Base-by-base conservation (phyloP, 1,140 invertebrate species). In the Euura saliciscinereae region DNA sequence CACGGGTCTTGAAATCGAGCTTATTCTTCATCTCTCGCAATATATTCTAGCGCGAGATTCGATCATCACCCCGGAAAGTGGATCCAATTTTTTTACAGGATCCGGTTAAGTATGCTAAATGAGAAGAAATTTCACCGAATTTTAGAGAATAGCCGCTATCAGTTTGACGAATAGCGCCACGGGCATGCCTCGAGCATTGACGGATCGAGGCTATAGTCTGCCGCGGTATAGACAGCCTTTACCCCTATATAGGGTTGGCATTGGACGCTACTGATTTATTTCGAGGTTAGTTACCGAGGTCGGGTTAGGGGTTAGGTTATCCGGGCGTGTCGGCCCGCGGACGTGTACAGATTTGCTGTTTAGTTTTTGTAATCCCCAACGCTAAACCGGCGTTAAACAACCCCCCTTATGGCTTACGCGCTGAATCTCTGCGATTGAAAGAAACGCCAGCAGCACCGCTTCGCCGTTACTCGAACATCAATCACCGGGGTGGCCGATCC, bases 291-390 rank as follows among this genome's bases (percentile, higher is more conserved):
- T 11, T n/a, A 28, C 28, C 28, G 28, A 28, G 51, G 51, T 5
- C 8, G 13, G 51, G 51, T n/a, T 11, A 4, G 51, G 13, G 51
- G 51, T n/a, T 11, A 4, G 51, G 51, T 59, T 8, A 59, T 8
- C 51, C 51, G 51, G 51, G 51, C 8, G 13, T 6, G 51, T 59
- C 51, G 13, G 51, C 51, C 46, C 51, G 51, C 51, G 8, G 51
- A 59, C 51, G 51, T 59, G 8, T 59, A 59, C 51, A 59, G 51
- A 59, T 59, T 59, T 59, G 51, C 51, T 59, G 51, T 59, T 59
- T 59, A 59, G 51, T 59, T 59, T 59, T 59, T 59, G 51, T 59
- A 6, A 3, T 59, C 6, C 3, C 8, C 5, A 59, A 59, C 8
- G 51, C 51, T 59, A 59, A 59, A 59, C 51, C 51, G 51, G 51